These are phyloP conservation scores for Ochlodes sylvanus DNA, from an alignment of 2,888 invertebrate genomes.

Conservation along the genomic window DNA sequence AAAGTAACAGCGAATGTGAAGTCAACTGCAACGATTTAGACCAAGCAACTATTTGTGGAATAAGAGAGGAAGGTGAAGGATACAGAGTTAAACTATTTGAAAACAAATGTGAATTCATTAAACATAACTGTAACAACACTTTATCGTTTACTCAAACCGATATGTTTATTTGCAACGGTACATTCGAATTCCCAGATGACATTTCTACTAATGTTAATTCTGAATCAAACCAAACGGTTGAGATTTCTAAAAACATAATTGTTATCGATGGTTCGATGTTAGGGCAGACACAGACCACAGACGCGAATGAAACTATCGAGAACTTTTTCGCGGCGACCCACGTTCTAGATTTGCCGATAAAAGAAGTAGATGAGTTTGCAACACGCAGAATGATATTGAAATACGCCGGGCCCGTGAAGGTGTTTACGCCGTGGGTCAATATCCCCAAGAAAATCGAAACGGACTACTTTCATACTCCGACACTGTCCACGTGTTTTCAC, in stretches of 20 bases:
- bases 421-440: slow-evolving; percentile 61
- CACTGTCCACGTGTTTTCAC: slow-evolving; percentile 66
- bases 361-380: slow-evolving; percentile 50
- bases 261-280: slow-evolving; percentile 59
- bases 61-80: slow-evolving; percentile 59
- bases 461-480: slow-evolving; percentile 58
- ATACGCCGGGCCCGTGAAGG: slow-evolving; percentile 58
- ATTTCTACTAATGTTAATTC: neutral
- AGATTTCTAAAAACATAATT: slow-evolving; percentile 49
- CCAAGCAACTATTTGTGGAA: slow-evolving; percentile 55
- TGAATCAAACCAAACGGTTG: neutral
- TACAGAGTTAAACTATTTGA: slow-evolving; percentile 61
- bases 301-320: slow-evolving; percentile 64
- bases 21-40: slow-evolving; percentile 36
- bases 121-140: slow-evolving; percentile 59
- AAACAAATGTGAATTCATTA: slow-evolving; percentile 59
- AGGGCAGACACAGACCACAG: slow-evolving; percentile 45
- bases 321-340: slow-evolving; percentile 72
- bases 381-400: slow-evolving; percentile 57
- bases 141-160: slow-evolving; percentile 56
- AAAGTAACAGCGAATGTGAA: slow-evolving; percentile 23
- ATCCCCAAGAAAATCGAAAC: slow-evolving; percentile 60
- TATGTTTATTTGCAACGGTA: slow-evolving; percentile 55
- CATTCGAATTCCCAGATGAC: neutral
- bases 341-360: slow-evolving; percentile 61